A percentile compares a stretch with the other conserved stretches of the same genome.
phyloP scores from a whole-genome alignment of 2,113 vertebrate genomes.

The Calypte anna region DNA sequence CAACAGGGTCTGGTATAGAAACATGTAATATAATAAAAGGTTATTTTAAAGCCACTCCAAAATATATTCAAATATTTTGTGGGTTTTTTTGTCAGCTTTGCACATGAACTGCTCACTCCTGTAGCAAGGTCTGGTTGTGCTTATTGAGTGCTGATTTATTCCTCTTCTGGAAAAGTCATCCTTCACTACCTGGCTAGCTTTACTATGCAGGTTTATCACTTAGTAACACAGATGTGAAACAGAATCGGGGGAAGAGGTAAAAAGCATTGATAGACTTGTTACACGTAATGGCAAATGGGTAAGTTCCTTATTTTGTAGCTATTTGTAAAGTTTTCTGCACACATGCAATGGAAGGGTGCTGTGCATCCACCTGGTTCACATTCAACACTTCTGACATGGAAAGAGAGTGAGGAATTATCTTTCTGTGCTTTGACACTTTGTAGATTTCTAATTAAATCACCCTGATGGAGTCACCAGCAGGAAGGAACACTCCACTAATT shows the following conservation, averaged over 20 bases:
- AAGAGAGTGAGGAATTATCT: background rate
- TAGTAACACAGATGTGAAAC: background rate
- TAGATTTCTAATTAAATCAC: constrained; percentile 32
- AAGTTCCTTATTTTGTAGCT: background rate
- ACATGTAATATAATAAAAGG: background rate
- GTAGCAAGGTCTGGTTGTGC: background rate
- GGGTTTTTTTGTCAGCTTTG: background rate
- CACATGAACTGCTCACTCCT: background rate
- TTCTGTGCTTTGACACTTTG: constrained; percentile 4
- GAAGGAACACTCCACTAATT: constrained; percentile 42
- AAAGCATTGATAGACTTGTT: background rate
- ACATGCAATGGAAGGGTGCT: background rate
- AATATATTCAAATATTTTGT: background rate
- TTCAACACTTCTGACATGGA: background rate
- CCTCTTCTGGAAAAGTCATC: background rate
- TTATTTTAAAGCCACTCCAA: background rate
- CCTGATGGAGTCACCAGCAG: constrained; percentile 12
- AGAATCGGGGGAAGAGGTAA: background rate
- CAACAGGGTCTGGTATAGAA: background rate
- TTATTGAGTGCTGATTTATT: constrained; percentile 18
- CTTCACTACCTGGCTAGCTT: constrained; percentile 33
- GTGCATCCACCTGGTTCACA: background rate
- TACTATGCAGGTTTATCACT: constrained; percentile 7
- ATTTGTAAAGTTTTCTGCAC: background rate
- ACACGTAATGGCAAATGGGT: background rate